These are phyloP conservation scores for Triplophysa yarkandensis DNA, from an alignment of 2,797 vertebrate genomes.

Conservation along the genomic window DNA sequence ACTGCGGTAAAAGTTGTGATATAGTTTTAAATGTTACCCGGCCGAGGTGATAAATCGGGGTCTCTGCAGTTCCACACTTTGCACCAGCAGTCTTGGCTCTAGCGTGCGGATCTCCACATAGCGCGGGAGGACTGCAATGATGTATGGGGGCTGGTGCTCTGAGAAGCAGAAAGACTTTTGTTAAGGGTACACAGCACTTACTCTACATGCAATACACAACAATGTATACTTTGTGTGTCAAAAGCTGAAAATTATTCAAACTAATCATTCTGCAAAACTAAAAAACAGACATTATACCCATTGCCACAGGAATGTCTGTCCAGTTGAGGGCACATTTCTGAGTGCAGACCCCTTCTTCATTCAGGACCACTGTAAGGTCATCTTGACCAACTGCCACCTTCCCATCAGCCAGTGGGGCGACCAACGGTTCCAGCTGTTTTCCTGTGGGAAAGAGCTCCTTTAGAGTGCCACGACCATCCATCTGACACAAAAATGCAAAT, in stretches of 20 bases:
- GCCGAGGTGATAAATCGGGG: slow-evolving; percentile 95
- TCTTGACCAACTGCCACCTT: slow-evolving; percentile 98
- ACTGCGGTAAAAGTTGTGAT: background rate
- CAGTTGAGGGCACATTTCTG: slow-evolving; percentile 98
- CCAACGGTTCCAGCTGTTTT: slow-evolving; percentile 94
- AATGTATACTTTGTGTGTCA: no score
- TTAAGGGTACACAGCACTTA: background rate
- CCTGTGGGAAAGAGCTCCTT: slow-evolving; percentile 98
- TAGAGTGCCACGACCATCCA: slow-evolving; percentile 93
- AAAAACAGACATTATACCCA: slow-evolving; percentile 82
- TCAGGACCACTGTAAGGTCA: slow-evolving; percentile 94
- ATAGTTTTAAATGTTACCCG: slow-evolving; percentile 74
- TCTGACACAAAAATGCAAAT: slow-evolving; percentile 69
- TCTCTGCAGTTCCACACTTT: slow-evolving; percentile 95
- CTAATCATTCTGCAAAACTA: background rate
- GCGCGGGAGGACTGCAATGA: slow-evolving; percentile 93
- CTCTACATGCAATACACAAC: background rate
- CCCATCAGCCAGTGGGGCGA: slow-evolving; percentile 91
- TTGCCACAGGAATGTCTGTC: slow-evolving; percentile 98
- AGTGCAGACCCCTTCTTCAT: slow-evolving; percentile 94
- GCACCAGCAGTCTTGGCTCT: slow-evolving; percentile 92
- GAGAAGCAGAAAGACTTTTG: background rate
- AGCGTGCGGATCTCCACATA: slow-evolving; percentile 97
- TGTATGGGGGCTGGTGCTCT: slow-evolving; percentile 98
- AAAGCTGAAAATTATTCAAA: background rate